Evolutionary conservation across 1,140 invertebrate species (phyloP), one percentile per base, ranked within the genome.

Genomic region (Drosophila erecta): DNA sequence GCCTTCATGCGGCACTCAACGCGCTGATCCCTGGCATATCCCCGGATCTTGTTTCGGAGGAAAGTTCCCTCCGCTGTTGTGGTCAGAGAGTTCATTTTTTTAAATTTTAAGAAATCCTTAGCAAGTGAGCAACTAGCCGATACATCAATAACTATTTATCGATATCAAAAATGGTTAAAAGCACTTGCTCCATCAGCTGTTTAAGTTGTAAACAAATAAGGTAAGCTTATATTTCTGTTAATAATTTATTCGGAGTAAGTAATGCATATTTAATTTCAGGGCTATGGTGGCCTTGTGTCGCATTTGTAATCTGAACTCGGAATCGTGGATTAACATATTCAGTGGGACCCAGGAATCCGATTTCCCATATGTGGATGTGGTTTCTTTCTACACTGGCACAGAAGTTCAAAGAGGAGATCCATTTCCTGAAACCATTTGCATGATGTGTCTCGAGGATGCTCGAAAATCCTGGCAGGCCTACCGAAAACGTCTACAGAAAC

Each of bases 11-110:
- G 74, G 7, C 73, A 44, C 15, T 67, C 43, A 30, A 81, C 74
- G 0, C 91, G 75, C n/a, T 85, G 65, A 12, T 76, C 54, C 7
- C 53, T 59, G 0, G 77, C 76, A 60, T 87, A 81, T 22, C 65
- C 73, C 0, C 90, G 85, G 38, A 84, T 76, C 55, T 78, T 91
- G 22, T 67, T 66, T 1, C 85, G 76, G 3, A 92, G 46, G 2
- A 12, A 4, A 12, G 27, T 41, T 15, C 50, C 38, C 1, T 65
- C 64, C 11, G 15, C 3, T 24, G 30, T 8, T 35, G 12, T 33
- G 4, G 40, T 14, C 7, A 2, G n/a, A 0, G 40, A 35, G 4
- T 27, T 27, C 60, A 64, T 64, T 62, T 41, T 6, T 35, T 40
- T 30, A 1, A 12, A 20, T 35, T 27, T 15, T 3, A n/a, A 10